Base-by-base conservation (phyloP, 2,888 invertebrate genomes). In the Netelia fuscicornis region DNA sequence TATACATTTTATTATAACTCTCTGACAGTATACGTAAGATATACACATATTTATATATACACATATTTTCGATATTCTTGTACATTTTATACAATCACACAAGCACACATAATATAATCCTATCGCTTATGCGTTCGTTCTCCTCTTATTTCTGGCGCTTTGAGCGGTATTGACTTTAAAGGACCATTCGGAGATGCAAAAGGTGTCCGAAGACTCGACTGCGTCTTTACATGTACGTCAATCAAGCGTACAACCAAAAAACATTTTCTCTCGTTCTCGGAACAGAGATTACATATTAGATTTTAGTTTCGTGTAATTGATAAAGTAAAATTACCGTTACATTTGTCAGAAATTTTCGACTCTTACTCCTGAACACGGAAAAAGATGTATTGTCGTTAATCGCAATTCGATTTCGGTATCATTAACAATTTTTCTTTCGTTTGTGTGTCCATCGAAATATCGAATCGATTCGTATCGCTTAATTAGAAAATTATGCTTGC, bases 1-100 rank as follows among this genome's bases (percentile, higher is more conserved):
- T 89, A 91, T 89, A 90, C 81, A 81, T 76, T 82, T 85, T 67
- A 71, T 87, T 86, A 81, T 84, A 67, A 84, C 54, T 60, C 78
- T 85, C 86, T 80, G 75, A 70, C 58, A 65, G 42, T 75, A 77
- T 78, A 72, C 77, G 52, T 68, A 65, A 37, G 54, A 58, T 58
- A 72, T 72, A 71, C 58, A 76, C 67, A 76, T 23, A 25, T 68
- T 13, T 80, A 80, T 62, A 60, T 60, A 48, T 44, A 62, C 52
- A 67, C 75, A 79, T 72, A 75, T 83, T 64, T 71, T 75, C 42
- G 56, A 78, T 20, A 71, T 81, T 76, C 71, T 84, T 81, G 81
- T 74, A 81, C 81, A 77, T 77, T 81, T 84, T 56, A 77, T 64
- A 77, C 76, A 77, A 77, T 84, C 84, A 84, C 72, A 72, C 74